Conservation (phyloP, 2,113 vertebrate genomes). For the Macquaria australasica region DNA sequence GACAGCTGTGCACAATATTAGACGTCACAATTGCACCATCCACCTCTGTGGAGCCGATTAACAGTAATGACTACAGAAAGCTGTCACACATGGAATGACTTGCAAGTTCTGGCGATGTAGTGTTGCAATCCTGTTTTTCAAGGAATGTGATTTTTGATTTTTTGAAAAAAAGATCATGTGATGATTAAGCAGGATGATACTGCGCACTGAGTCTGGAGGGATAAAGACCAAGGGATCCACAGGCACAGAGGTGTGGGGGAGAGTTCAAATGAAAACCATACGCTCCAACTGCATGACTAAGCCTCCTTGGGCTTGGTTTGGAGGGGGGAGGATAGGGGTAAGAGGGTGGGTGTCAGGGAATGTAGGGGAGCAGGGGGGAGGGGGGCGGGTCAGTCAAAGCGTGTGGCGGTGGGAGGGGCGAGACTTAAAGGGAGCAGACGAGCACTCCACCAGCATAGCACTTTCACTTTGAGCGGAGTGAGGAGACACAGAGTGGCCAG, state of each 20-base stretch:
- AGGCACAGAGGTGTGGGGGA: conserved; percentile 71
- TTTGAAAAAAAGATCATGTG: conserved; percentile 33
- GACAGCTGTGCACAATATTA: conserved; percentile 44
- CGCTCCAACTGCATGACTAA: conserved; percentile 81
- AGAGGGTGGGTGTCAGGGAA: conserved; percentile 67
- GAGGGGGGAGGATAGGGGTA: conserved; percentile 46
- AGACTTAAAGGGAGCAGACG: conserved; percentile 77
- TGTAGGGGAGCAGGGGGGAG: conserved; percentile 66
- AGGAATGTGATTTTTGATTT: conserved; percentile 43
- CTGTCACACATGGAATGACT: conserved; percentile 55
- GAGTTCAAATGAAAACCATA: conserved; percentile 82
- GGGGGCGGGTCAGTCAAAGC: conserved; percentile 75
- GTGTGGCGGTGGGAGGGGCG: conserved; percentile 80
- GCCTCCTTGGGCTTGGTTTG: conserved; percentile 64
- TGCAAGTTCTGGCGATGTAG: conserved; percentile 53
- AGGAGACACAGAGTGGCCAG: conserved; percentile 64
- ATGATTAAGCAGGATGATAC: conserved; percentile 66
- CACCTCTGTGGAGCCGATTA: not conserved
- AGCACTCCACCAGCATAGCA: conserved; percentile 69
- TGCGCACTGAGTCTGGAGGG: conserved; percentile 37
- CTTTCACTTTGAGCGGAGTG: conserved; percentile 81
- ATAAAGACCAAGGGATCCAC: conserved; percentile 49
- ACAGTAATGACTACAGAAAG: conserved; percentile 9
- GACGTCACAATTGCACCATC: conserved; percentile 13
- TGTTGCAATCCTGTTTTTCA: conserved; percentile 47